Evolutionary conservation across 2,888 invertebrate genomes (phyloP).

Genomic region (Caenorhabditis imperialis): DNA sequence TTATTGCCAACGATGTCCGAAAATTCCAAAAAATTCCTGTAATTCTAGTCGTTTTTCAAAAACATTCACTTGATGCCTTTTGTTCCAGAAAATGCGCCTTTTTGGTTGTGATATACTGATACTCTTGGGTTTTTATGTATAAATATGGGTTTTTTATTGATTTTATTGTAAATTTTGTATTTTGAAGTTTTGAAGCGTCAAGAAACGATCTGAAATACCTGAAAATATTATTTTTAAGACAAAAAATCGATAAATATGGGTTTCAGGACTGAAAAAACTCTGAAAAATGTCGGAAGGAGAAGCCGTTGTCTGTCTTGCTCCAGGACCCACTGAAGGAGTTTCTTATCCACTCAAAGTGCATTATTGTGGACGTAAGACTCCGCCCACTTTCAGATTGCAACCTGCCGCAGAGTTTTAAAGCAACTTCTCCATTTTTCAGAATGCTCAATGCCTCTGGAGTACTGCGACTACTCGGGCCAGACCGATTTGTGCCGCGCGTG

Average conservation of each 20-base stretch:
- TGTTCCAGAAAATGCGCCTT: too few species aligned
- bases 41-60: constrained; percentile 1
- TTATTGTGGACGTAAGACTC: constrained; percentile 74
- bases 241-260: background rate
- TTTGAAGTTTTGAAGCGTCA: too few species aligned
- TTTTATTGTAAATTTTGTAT: too few species aligned
- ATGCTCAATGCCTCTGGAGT: constrained; percentile 82
- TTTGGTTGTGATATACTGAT: too few species aligned
- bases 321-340: constrained; percentile 63
- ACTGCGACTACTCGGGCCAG: constrained; percentile 97
- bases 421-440: constrained; percentile 46
- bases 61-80: too few species aligned
- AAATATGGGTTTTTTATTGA: too few species aligned
- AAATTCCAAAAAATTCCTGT: background rate
- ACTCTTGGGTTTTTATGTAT: too few species aligned
- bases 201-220: too few species aligned
- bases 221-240: too few species aligned
- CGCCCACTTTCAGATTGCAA: too few species aligned
- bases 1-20: background rate
- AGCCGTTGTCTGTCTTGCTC: constrained; percentile 47
- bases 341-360: constrained; percentile 68
- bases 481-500: constrained; percentile 93
- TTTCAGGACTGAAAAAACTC: constrained; percentile 35
- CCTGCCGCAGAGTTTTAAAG: too few species aligned
- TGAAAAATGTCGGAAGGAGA: too few species aligned